Percentiles rank a stretch among this genome's conserved stretches.
These are phyloP conservation scores for Drosophila borborema DNA, from an alignment of 2,888 invertebrate genomes.

Conservation along the genomic window DNA sequence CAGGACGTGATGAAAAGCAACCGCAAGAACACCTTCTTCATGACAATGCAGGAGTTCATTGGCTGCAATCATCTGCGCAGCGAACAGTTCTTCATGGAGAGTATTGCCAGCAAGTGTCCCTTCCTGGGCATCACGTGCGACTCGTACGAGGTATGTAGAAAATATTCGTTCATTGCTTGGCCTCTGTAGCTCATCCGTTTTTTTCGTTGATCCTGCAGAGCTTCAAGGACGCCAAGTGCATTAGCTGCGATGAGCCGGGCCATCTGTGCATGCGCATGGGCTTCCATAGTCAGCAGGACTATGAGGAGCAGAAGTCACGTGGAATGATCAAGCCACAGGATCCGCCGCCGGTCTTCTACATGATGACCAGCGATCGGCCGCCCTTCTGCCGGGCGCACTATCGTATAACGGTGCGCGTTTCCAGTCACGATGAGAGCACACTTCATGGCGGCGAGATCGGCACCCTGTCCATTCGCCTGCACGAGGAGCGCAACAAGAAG, in stretches of 20 bases:
- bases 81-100: constrained; percentile 93
- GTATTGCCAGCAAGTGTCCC: constrained; percentile 91
- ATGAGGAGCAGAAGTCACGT: constrained; percentile 85
- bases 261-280: constrained; percentile 90
- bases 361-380: constrained; percentile 89
- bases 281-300: constrained; percentile 87
- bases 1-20: constrained; percentile 87
- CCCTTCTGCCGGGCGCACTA: constrained; percentile 95
- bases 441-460: constrained; percentile 93
- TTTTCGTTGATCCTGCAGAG: constrained; percentile 85
- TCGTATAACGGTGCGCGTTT: constrained; percentile 90
- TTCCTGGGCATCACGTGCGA: constrained; percentile 92
- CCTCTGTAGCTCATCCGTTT: not conserved
- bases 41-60: constrained; percentile 87
- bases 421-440: constrained; percentile 89
- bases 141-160: constrained; percentile 88
- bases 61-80: constrained; percentile 96
- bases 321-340: constrained; percentile 85
- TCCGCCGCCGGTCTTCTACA: constrained; percentile 88
- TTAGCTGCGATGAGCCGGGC: constrained; percentile 88
- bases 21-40: constrained; percentile 88
- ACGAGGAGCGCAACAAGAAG: constrained; percentile 88
- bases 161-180: not conserved
- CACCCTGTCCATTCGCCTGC: constrained; percentile 88
- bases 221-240: constrained; percentile 89